Conservation (phyloP, 2,888 invertebrate genomes). For the Lordiphosa andalusiaca region DNA sequence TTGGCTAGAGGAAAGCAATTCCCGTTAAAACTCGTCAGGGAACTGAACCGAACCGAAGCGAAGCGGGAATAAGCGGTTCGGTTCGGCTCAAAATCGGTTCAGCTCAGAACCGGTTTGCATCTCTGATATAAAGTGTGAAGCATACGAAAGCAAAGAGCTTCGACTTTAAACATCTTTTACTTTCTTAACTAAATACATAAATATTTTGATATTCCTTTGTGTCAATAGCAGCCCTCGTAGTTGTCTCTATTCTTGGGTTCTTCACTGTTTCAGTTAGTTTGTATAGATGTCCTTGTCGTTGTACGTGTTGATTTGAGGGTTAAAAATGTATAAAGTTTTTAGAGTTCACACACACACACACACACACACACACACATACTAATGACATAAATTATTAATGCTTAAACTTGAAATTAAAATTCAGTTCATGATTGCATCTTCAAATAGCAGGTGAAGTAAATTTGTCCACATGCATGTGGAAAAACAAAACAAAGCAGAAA, state of each 20-base stretch:
- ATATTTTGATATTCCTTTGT: no score
- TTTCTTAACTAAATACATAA: no score
- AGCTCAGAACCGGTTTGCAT: no score
- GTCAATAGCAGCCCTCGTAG: no score
- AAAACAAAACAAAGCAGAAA: background rate
- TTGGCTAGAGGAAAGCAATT: no score
- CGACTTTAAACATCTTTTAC: no score
- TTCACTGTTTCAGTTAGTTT: conserved; percentile 19
- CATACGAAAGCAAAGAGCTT: no score
- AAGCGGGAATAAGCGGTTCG: no score
- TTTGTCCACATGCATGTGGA: conserved; percentile 12
- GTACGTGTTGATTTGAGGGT: conserved; percentile 56
- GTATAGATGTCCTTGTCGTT: conserved; percentile 15
- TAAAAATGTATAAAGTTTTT: conserved; percentile 59
- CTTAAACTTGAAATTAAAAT: conserved; percentile 65
- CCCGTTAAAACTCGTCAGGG: no score
- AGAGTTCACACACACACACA: conserved; percentile 19
- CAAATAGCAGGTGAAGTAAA: conserved; percentile 22
- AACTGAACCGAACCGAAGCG: no score
- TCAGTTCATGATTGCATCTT: conserved; percentile 50
- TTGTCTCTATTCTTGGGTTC: conserved; percentile 4
- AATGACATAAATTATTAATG: conserved; percentile 63
- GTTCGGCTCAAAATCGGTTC: no score
- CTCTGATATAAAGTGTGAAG: no score
- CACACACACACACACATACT: conserved; percentile 23